Conservation (phyloP, 2,888 invertebrate genomes). For the Platycheirus rosarum region DNA sequence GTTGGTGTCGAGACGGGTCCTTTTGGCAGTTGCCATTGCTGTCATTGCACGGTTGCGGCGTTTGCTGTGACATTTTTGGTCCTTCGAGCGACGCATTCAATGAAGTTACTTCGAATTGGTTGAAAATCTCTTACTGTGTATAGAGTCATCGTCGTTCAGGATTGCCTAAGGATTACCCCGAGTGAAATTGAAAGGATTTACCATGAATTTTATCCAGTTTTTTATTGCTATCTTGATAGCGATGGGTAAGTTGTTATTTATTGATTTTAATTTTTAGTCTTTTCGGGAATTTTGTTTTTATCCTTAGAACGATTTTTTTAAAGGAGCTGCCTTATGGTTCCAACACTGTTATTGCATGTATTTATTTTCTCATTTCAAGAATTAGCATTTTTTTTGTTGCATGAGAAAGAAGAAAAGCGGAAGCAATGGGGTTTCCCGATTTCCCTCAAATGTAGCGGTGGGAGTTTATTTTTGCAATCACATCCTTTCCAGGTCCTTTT, state of each 20-base stretch:
- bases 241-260: slow-evolving; percentile 76
- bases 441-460: neutral
- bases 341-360: slow-evolving; percentile 56
- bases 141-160: slow-evolving; percentile 51
- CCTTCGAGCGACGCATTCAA: slow-evolving; percentile 48
- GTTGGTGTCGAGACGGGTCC: slow-evolving; percentile 24
- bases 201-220: slow-evolving; percentile 78
- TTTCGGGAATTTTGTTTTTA: slow-evolving; percentile 26
- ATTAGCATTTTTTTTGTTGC: slow-evolving; percentile 68
- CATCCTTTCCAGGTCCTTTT: slow-evolving; percentile 44
- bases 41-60: slow-evolving; percentile 4
- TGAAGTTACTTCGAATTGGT: slow-evolving; percentile 6
- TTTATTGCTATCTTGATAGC: slow-evolving; percentile 76
- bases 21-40: slow-evolving; percentile 8
- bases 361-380: slow-evolving; percentile 63
- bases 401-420: neutral
- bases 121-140: slow-evolving; percentile 20
- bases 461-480: slow-evolving; percentile 57
- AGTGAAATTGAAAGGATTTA: slow-evolving; percentile 78
- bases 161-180: slow-evolving; percentile 77
- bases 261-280: slow-evolving; percentile 73
- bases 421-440: neutral
- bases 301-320: slow-evolving; percentile 9
- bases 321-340: slow-evolving; percentile 52
- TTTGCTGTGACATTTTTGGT: slow-evolving; percentile 44